Base-by-base conservation (phyloP, 2,888 invertebrate genomes). In the Sphaerophoria taeniata region DNA sequence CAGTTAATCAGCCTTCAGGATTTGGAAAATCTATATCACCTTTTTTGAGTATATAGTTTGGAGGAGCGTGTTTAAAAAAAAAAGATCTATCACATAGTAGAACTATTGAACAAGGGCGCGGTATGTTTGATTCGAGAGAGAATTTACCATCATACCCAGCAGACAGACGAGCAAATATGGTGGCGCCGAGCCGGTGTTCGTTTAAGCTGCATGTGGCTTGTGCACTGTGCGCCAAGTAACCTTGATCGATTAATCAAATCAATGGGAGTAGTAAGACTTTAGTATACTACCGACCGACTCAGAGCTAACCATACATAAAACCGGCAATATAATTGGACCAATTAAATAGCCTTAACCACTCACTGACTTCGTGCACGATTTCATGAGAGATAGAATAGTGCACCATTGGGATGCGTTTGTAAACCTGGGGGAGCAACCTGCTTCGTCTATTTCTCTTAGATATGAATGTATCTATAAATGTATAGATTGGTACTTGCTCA, bases 161-260 rank as follows among this genome's bases (percentile, higher is more conserved):
- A 24, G 85, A 81, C 85, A 70, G 61, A 51, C 63, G 43, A 81
- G 81, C 73, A 63, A 85, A 77, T 76, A 73, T 65, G 63, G 24
- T 85, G 85, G 85, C 85, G 85, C 83, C 83, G 82, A 67, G 78
- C 75, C 84, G 81, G 39, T 76, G 81, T 75, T 81, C 69, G 70
- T 80, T 84, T 84, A 69, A 67, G 53, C 80, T 84, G 67, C 80
- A 76, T 84, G 84, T 83, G 84, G 65, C 45, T 33, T 45, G 24
- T 24, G 24, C 24, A 24, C 33, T 67, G 67, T 67, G 67, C 39
- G 81, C 73, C 70, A 77, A 80, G 81, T 85, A 85, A 85, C 85
- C 85, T 85, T 85, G 85, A 81, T 81, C 85, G 85, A 85, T 85
- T 85, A 85, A 85, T 85, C 85, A 85, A 85, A 85, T 81, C 76